These are phyloP conservation scores for Rhamnusium bicolor DNA, from an alignment of 2,888 invertebrate species.

Conservation along the genomic window DNA sequence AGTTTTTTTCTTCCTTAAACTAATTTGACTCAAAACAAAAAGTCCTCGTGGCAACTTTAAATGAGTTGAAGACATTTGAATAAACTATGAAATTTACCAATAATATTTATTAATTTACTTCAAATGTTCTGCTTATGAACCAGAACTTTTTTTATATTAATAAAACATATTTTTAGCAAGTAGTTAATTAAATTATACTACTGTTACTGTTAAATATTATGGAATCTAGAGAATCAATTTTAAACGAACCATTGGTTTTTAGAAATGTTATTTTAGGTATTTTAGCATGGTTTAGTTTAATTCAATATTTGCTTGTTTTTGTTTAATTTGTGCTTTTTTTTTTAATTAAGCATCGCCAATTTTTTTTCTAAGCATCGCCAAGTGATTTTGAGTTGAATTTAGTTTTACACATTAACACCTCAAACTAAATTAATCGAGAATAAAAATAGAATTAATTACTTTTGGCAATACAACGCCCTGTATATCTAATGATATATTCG, in stretches of 20 bases:
- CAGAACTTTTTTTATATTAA: not conserved
- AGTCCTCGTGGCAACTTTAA: not conserved
- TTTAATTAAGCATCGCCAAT: not conserved
- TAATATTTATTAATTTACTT: not conserved
- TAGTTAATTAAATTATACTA: no score
- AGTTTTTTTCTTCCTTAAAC: not conserved
- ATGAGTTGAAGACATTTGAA: not conserved
- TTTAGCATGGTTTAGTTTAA: slow-evolving; percentile 5
- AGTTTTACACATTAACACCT: not conserved
- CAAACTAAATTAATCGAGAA: no score
- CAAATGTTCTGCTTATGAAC: not conserved
- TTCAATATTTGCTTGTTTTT: slow-evolving; percentile 21
- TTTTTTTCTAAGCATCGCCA: no score
- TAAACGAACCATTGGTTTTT: slow-evolving; percentile 6
- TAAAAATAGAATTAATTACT: no score
- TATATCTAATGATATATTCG: no score
- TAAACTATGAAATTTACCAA: no score
- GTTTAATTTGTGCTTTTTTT: slow-evolving; percentile 2
- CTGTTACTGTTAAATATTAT: not conserved
- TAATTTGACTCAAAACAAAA: not conserved
- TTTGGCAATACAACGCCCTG: no score
- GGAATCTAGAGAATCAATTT: slow-evolving; percentile 29
- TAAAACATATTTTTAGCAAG: no score
- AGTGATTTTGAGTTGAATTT: not conserved
- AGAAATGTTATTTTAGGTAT: not conserved